Evolutionary conservation across 2,797 vertebrate genomes (phyloP).

Genomic region (Acanthornis magna): DNA sequence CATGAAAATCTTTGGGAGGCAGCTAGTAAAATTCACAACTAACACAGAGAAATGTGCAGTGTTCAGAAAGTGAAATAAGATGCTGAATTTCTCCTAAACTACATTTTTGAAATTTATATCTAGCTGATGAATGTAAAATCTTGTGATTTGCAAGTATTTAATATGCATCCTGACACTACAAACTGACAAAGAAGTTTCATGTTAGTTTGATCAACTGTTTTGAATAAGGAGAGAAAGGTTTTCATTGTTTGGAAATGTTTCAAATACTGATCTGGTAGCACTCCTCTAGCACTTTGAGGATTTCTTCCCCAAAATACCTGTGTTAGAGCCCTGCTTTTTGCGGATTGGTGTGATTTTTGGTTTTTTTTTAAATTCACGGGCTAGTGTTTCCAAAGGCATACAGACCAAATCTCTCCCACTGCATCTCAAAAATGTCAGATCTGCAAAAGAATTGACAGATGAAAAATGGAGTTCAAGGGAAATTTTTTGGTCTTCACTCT

Average conservation of each 20-base stretch:
- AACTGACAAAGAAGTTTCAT: not conserved
- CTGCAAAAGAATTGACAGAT: not conserved
- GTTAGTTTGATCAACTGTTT: not conserved
- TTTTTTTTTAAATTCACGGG: too few relatives aligned
- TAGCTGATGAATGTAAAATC: not conserved
- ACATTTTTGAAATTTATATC: not conserved
- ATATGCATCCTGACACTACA: not conserved
- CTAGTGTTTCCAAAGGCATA: not conserved
- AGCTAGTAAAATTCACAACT: not conserved
- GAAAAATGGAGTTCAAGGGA: not conserved
- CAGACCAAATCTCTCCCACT: not conserved
- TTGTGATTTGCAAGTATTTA: not conserved
- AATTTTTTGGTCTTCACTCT: not conserved
- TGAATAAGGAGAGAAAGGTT: not conserved
- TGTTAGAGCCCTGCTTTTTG: not conserved
- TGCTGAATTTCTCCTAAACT: not conserved
- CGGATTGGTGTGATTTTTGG: not conserved
- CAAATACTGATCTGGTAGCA: not conserved
- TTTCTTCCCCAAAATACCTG: not conserved
- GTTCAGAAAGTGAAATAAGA: not conserved
- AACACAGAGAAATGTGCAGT: not conserved
- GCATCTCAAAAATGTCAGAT: not conserved
- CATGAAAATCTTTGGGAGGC: not conserved
- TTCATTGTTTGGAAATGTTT: not conserved
- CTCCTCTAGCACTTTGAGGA: not conserved